Base-by-base conservation (phyloP, 1,140 invertebrate species). In the Cheumatopsyche charites region DNA sequence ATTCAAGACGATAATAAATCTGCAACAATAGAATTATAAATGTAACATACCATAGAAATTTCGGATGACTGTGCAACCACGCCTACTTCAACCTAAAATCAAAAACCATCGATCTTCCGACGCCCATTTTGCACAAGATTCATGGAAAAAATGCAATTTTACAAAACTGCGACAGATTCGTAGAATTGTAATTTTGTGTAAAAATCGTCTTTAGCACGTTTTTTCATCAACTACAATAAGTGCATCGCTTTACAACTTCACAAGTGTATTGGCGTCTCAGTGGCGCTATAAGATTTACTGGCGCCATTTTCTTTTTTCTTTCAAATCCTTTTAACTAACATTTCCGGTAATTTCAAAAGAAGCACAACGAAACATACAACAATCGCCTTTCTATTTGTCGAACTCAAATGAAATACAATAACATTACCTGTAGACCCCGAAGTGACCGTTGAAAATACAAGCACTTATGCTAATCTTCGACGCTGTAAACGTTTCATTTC, bases 31-130 rank as follows among this genome's bases (percentile, higher is more conserved):
- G 26, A 7, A 12, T 26, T 62, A 62, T 13, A 13, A 23, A 17
- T 62, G 13, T 36, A 36, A 62, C 23, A 62, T 36, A 62, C 17
- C 13, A 5, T 5, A 15, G n/a, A 25, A 55, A 29, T 17, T 36
- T 15, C 15, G 41, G 36, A 55, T 69, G 67, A 61, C 67, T 67
- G 1, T 69, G 26, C 67, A 61, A 61, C 70, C 67, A 61, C 73
- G 70, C 73, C 73, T 19, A 26, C 26, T 62, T 23, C 55, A 58
- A 23, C 47, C 26, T 41, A 47, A 66, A 21, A 66, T 26, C 15
- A 19, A 68, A 62, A 62, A 36, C 49, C 70, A 75, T 75, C 71
- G 11, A 67, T 75, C 73, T 75, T 72, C 49, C 71, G 45, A 65
- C 23, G 23, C 23, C 23, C 55, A 23, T 58, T 72, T 67, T 75